Percentiles rank a stretch among this genome's conserved stretches.
Evolutionary conservation across 2,797 vertebrate genomes (phyloP).

Genomic region (Phyllotis vaccarum): DNA sequence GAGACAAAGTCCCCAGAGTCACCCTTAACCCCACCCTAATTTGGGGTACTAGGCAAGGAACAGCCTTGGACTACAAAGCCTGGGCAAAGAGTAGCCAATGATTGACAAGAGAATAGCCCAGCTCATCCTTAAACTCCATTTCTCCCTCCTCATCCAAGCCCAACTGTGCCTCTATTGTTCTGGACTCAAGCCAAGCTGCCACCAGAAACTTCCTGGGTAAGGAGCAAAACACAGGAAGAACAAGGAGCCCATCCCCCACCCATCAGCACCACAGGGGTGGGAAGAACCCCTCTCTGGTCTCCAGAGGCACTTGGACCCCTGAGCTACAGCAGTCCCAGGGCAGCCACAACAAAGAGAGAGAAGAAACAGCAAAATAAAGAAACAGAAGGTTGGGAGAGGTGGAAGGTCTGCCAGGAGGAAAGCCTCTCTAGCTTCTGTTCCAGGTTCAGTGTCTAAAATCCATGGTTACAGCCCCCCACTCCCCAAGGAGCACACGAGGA

Average conservation of each 20-base stretch:
- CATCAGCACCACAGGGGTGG: not conserved
- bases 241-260: not conserved
- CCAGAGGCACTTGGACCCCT: not conserved
- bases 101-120: not conserved
- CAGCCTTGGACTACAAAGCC: not conserved
- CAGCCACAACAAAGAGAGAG: conserved; percentile 22
- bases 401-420: not conserved
- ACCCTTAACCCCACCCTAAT: not conserved
- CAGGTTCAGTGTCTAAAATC: not conserved
- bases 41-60: not conserved
- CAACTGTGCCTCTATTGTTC: not conserved
- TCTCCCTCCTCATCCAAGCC: not conserved
- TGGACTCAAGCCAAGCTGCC: not conserved
- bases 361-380: not conserved
- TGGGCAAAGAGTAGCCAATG: not conserved
- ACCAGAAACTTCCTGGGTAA: not conserved
- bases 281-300: not conserved
- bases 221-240: not conserved
- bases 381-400: not conserved
- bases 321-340: not conserved
- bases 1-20: not conserved
- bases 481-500: not conserved
- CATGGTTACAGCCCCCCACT: not conserved
- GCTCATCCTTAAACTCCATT: not conserved
- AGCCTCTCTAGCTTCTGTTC: not conserved